Evolutionary conservation across 2,797 vertebrate species (phyloP), one percentile per base, ranked within the genome.

Genomic region (Bovichtus variegatus): DNA sequence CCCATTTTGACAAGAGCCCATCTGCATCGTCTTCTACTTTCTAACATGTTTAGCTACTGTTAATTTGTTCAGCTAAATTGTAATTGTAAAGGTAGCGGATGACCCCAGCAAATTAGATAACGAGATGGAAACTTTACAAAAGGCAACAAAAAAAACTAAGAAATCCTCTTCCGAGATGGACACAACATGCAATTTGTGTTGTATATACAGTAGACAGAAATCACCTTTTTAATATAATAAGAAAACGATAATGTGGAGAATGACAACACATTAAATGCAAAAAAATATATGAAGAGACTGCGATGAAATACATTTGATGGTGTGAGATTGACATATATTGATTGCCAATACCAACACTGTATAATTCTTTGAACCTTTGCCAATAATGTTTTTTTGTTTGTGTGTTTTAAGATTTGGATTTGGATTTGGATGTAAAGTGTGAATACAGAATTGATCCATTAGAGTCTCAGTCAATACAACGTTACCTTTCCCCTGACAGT

Each of bases 401-500:
- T 34, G 46, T 46, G 8, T 8, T 53, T 73, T n/a, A 18, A 47
- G 46, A 64, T 29, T 58, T 57, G 29, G 36, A 77, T 60, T 59
- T 27, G 41, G 21, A 31, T 73, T 15, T 49, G n/a, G n/a, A n/a
- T n/a, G n/a, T n/a, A n/a, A n/a, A 25, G 2, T 49, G 18, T 4
- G 23, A 64, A 51, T 36, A 43, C 47, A 43, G 21, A 80, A 76
- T 51, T 29, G n/a, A 43, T 73, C 18, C 4, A 11, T 16, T 65
- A 19, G 11, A 74, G 46, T 68, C n/a, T n/a, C 50, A 40, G 18
- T 85, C 78, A 80, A 84, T 78, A 74, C n/a, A 25, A 9, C 43
- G 68, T 62, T 70, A 61, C 54, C 25, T 58, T 62, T 25, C 23
- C 27, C 25, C 40, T 23, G 51, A 65, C 27, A 23, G 5, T 58